Evolutionary conservation across 2,113 vertebrate species (phyloP), one percentile per base, ranked within the genome.

Genomic region (Perca fluviatilis): DNA sequence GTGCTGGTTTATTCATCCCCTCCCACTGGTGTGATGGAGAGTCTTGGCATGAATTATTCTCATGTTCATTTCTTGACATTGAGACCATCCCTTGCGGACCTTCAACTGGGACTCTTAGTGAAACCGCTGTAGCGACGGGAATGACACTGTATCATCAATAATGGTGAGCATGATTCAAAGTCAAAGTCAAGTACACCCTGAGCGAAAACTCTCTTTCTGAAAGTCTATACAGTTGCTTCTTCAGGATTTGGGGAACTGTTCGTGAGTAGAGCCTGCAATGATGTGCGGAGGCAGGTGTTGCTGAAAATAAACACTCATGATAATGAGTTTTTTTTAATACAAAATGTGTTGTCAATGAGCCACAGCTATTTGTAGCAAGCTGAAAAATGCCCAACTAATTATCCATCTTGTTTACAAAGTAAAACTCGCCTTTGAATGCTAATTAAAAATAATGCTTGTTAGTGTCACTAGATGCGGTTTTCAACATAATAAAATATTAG

Each of bases 31-130:
- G 40, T 68, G 83, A 80, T 80, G 77, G 51, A 88, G 67, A 76
- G 74, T 75, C 68, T 57, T 36, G 74, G 62, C 79, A 80, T 92
- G 82, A 89, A 89, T 89, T 89, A 88, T 89, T 90, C 86, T 80
- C 67, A 82, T 84, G 87, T 87, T 88, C 83, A 83, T 88, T 86
- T 77, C 74, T 77, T 84, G 84, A 86, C 88, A 88, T 91, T 90
- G 89, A 89, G 64, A 70, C 25, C 56, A 15, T 87, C 70, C 80
- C 87, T 23, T 2, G 67, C 21, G 82, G 80, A 86, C 83, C 85
- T 81, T 83, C 77, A 58, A 60, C 77, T 47, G 87, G 74, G 85
- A 83, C 87, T 64, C 66, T 77, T 30, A 74, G 86, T 58, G 56
- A 43, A 63, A 66, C 58, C 43, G 68, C 71, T 43, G 70, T 51